These are phyloP conservation scores for Chionis minor DNA, from an alignment of 2,113 vertebrate species.

Conservation along the genomic window DNA sequence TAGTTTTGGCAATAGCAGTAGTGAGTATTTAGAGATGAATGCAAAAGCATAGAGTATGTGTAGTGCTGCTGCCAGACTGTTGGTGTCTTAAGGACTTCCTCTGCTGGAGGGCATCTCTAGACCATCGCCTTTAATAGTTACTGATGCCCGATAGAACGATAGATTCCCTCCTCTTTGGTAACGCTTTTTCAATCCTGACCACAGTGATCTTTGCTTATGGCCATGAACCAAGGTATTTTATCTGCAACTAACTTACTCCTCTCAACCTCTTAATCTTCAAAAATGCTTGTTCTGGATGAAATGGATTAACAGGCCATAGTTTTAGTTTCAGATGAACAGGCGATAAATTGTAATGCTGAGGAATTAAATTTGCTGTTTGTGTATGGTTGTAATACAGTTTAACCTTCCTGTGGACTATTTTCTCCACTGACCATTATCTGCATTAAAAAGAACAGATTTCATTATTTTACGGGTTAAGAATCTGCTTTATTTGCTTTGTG, in stretches of 20 bases:
- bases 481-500: slow-evolving; percentile 19
- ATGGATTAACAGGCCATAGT: background rate
- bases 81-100: background rate
- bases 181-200: background rate
- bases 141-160: background rate
- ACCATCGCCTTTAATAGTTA: background rate
- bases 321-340: background rate
- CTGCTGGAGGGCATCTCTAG: background rate
- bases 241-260: background rate
- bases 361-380: background rate
- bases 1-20: background rate
- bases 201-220: background rate
- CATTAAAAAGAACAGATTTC: background rate
- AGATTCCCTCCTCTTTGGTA: background rate
- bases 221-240: background rate
- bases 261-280: background rate
- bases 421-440: background rate
- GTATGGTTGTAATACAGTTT: background rate
- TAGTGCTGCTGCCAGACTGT: background rate
- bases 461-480: slow-evolving; percentile 7
- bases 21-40: background rate
- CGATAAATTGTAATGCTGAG: background rate
- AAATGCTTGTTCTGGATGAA: background rate
- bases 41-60: background rate
- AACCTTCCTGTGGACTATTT: background rate